Evolutionary conservation across 1,140 invertebrate genomes (phyloP).

Genomic region (Pogonomyrmex californicus): DNA sequence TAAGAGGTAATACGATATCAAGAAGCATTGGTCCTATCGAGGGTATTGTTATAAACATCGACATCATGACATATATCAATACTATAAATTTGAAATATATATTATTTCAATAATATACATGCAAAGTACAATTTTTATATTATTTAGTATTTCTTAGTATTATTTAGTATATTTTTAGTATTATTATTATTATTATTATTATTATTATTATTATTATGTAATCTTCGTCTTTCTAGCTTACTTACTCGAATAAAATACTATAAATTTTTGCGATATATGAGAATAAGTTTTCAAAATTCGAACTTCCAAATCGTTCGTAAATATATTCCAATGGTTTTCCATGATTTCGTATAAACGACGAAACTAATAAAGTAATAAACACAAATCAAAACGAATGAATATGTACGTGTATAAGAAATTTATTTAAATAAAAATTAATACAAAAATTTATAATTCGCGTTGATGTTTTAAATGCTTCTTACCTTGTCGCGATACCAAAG

Average conservation of each 20-base stretch:
- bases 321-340: conserved; percentile 44
- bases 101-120: neutral
- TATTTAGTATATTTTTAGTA: too few relatives aligned
- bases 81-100: conserved; percentile 21
- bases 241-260: conserved; percentile 9
- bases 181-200: neutral
- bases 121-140: neutral
- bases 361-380: neutral
- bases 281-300: conserved; percentile 33
- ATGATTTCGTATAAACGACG: conserved; percentile 30
- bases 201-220: neutral
- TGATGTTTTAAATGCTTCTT: neutral
- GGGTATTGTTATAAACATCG: conserved; percentile 24
- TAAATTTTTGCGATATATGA: neutral
- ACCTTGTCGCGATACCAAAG: conserved; percentile 19
- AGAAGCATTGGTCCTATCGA: conserved; percentile 23
- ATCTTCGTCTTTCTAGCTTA: neutral
- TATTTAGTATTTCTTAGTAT: too few relatives aligned
- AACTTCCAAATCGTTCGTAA: conserved; percentile 6
- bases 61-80: neutral
- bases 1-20: conserved; percentile 34
- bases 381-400: neutral
- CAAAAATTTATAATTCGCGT: neutral
- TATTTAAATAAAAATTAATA: neutral
- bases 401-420: neutral